Percentiles rank a stretch among this genome's conserved stretches.
Conservation (phyloP, 2,797 vertebrate species). For the Melanotaenia trifasciata region DNA sequence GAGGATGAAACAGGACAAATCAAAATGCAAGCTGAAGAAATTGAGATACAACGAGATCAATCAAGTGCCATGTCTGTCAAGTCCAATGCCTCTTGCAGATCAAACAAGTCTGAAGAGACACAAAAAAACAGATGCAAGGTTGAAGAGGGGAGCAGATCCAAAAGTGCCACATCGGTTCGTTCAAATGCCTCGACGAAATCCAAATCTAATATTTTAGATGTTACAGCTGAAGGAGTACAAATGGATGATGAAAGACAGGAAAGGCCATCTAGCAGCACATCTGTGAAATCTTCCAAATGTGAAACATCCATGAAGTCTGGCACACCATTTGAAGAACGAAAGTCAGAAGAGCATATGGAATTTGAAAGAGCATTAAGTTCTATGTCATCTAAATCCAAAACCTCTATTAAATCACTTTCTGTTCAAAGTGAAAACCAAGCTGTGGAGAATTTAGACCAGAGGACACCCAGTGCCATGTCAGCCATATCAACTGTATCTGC, state of each 20-base stretch:
- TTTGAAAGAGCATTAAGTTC: conserved; percentile 57
- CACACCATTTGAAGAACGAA: conserved; percentile 17
- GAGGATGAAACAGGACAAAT: conserved; percentile 28
- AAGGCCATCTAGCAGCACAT: conserved; percentile 51
- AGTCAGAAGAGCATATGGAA: conserved; percentile 37
- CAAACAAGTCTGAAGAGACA: conserved; percentile 52
- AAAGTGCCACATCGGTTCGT: conserved; percentile 75
- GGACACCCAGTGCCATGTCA: conserved; percentile 48
- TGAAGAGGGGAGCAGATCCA: conserved; percentile 41
- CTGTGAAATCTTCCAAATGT: conserved; percentile 57
- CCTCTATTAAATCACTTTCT: conserved; percentile 53
- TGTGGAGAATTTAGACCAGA: conserved; percentile 44
- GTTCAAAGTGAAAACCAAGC: conserved; percentile 24
- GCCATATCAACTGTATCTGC: conserved; percentile 44
- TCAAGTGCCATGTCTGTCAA: conserved; percentile 77
- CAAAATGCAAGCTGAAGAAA: conserved; percentile 25
- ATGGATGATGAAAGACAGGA: conserved; percentile 39
- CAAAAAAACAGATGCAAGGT: conserved; percentile 37
- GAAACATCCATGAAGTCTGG: conserved; percentile 61
- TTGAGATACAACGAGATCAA: conserved; percentile 55
- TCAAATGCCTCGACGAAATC: conserved; percentile 68
- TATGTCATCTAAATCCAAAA: conserved; percentile 59
- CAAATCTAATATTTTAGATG: conserved; percentile 37
- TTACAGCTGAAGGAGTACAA: conserved; percentile 37
- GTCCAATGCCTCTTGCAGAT: conserved; percentile 66